phyloP scores from a whole-genome alignment of 1,140 invertebrate species.

The Dryas iulia region DNA sequence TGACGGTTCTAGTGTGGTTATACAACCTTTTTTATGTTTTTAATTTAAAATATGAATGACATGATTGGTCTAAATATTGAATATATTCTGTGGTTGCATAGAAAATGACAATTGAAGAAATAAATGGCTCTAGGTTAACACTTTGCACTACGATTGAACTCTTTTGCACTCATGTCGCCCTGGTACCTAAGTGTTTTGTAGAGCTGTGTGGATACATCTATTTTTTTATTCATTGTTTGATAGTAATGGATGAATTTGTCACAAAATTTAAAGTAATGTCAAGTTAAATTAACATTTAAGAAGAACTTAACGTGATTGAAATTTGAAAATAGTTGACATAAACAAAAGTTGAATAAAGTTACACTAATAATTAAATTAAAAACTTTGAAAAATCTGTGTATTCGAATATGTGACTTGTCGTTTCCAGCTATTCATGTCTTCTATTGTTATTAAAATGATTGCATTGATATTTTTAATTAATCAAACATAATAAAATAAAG shows the following conservation, averaged over 20 bases:
- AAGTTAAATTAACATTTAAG: too few species aligned
- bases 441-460: background rate
- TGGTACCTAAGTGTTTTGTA: background rate
- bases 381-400: background rate
- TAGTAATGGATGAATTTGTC: too few species aligned
- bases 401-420: background rate
- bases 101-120: too few species aligned
- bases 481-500: background rate
- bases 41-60: background rate
- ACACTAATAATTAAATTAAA: too few species aligned
- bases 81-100: too few species aligned
- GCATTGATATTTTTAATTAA: background rate
- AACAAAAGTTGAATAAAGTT: too few species aligned
- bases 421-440: background rate
- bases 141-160: conserved; percentile 65
- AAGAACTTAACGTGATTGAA: too few species aligned
- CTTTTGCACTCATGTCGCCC: background rate
- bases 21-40: too few species aligned
- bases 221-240: background rate
- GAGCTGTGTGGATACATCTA: background rate
- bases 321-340: too few species aligned
- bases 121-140: conserved; percentile 62
- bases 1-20: too few species aligned
- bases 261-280: too few species aligned
- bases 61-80: background rate